phyloP scores from a whole-genome alignment of 2,888 invertebrate species.

The Luperina nickerlii region DNA sequence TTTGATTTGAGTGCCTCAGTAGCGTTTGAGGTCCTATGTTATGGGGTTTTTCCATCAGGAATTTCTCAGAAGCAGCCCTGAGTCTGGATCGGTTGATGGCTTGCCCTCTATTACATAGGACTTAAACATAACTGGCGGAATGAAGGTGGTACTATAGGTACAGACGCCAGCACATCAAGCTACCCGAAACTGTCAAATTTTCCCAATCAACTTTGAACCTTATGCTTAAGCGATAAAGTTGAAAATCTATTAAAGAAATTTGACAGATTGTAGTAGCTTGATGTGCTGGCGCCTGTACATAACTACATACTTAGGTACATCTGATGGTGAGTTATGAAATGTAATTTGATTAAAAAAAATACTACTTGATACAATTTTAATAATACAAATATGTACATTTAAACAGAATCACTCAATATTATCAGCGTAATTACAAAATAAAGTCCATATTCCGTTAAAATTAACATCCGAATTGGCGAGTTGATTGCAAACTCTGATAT shows the following conservation, averaged over 20 bases:
- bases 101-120: neutral
- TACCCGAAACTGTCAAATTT: no score
- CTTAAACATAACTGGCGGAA: no score
- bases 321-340: neutral
- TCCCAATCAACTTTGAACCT: no score
- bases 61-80: neutral
- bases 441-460: conserved; percentile 29
- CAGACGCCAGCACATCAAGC: no score
- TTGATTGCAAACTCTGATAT: conserved; percentile 58
- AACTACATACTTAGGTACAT: no score
- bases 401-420: conserved; percentile 24
- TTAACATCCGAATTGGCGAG: conserved; percentile 55
- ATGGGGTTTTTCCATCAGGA: neutral
- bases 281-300: no score
- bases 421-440: conserved; percentile 42
- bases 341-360: neutral
- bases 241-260: no score
- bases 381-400: conserved; percentile 5
- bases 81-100: no score
- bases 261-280: no score
- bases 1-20: neutral
- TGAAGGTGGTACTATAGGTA: no score
- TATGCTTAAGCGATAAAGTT: no score
- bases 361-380: neutral
- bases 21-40: neutral